Evolutionary conservation across 1,140 invertebrate species (phyloP).

Genomic region (Temnothorax longispinosus): DNA sequence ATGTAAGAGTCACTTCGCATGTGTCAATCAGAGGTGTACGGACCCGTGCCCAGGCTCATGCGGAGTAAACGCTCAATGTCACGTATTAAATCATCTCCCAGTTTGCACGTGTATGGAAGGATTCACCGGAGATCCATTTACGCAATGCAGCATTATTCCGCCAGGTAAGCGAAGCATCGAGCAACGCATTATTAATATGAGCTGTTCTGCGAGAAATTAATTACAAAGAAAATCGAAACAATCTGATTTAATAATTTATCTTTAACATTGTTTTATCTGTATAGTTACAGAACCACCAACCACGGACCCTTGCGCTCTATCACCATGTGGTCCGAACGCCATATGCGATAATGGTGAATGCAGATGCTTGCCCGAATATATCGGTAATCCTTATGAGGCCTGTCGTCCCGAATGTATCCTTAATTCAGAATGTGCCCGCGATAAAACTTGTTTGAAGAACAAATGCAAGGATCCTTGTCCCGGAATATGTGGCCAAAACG

Average conservation of each 20-base stretch:
- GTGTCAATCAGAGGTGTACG: slow-evolving; percentile 90
- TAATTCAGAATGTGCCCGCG: slow-evolving; percentile 92
- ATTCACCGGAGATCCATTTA: slow-evolving; percentile 92
- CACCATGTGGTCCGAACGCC: slow-evolving; percentile 93
- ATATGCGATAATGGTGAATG: slow-evolving; percentile 90
- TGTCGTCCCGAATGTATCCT: slow-evolving; percentile 93
- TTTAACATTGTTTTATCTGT: slow-evolving; percentile 50
- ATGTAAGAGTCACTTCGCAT: slow-evolving; percentile 90
- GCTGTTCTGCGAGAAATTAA: neutral
- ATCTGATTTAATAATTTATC: neutral
- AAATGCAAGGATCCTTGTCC: slow-evolving; percentile 94
- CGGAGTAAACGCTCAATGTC: slow-evolving; percentile 91
- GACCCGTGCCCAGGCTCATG: slow-evolving; percentile 92
- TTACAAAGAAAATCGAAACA: neutral
- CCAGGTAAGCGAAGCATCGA: slow-evolving; percentile 77
- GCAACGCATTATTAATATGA: neutral
- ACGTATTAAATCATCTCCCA: slow-evolving; percentile 90
- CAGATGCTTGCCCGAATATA: slow-evolving; percentile 90
- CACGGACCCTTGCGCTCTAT: slow-evolving; percentile 91
- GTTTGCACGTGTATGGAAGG: slow-evolving; percentile 91
- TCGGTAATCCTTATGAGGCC: slow-evolving; percentile 92
- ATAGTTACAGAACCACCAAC: slow-evolving; percentile 80
- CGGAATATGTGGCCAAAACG: slow-evolving; percentile 93
- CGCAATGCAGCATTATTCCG: slow-evolving; percentile 88
- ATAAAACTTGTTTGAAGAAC: slow-evolving; percentile 93